phyloP scores from a whole-genome alignment of 2,888 invertebrate species.

The Amphipoea lucens region DNA sequence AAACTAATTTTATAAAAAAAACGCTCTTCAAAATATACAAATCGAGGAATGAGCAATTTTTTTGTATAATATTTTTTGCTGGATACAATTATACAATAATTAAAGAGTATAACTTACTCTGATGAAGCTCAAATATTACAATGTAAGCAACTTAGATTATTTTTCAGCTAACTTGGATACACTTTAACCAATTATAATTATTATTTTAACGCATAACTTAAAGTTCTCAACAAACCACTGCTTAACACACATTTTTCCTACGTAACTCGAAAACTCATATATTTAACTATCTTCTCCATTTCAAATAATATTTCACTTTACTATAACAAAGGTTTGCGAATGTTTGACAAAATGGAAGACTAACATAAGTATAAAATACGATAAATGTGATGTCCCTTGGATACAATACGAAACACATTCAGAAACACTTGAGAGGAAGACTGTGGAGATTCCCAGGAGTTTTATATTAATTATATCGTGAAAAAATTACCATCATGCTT shows the following conservation, averaged over 20 bases:
- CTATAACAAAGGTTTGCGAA: constrained; percentile 44
- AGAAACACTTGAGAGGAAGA: constrained; percentile 59
- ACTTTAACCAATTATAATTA: constrained; percentile 50
- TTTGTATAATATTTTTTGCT: constrained; percentile 23
- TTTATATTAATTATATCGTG: constrained; percentile 25
- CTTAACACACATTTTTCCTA: constrained; percentile 31
- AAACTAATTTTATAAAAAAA: constrained; percentile 41
- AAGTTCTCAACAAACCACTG: constrained; percentile 10
- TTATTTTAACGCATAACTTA: constrained; percentile 41
- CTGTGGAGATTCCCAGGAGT: constrained; percentile 63
- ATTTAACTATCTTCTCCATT: constrained; percentile 59
- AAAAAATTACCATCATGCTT: constrained; percentile 31
- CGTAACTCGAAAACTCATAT: constrained; percentile 22
- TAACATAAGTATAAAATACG: constrained; percentile 58
- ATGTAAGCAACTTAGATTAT: constrained; percentile 36
- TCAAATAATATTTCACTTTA: constrained; percentile 43
- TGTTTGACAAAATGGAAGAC: constrained; percentile 68
- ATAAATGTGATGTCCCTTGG: constrained; percentile 48
- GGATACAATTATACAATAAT: constrained; percentile 22
- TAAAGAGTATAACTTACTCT: constrained; percentile 8
- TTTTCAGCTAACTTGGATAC: constrained; percentile 15
- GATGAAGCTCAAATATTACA: constrained; percentile 31
- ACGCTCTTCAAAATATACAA: constrained; percentile 60
- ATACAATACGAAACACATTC: constrained; percentile 36
- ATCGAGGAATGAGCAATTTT: constrained; percentile 55